These are phyloP conservation scores for Stegodyphus mimosarum DNA, from an alignment of 1,140 invertebrate genomes.

Conservation along the genomic window DNA sequence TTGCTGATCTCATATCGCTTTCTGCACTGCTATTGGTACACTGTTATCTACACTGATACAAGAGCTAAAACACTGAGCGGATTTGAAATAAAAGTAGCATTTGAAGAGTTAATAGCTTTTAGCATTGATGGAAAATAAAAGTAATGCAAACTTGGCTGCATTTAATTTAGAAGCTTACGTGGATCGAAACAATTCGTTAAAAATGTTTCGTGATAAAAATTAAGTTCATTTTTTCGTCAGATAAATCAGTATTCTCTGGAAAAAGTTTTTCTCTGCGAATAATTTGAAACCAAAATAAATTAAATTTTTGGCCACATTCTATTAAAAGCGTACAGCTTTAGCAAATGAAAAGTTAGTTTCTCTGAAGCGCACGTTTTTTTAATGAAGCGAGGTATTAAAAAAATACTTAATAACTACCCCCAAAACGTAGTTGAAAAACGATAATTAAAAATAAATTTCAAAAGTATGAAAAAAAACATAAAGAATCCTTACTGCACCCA, in stretches of 20 bases:
- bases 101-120: not conserved
- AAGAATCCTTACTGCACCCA: slow-evolving; percentile 15
- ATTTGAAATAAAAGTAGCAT: not conserved
- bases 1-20: too few species aligned
- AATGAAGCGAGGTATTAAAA: slow-evolving; percentile 28
- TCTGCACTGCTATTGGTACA: too few species aligned
- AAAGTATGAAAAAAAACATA: slow-evolving; percentile 29
- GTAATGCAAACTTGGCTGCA: not conserved
- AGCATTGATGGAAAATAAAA: not conserved
- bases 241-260: slow-evolving; percentile 39
- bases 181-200: slow-evolving; percentile 20
- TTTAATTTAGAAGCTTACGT: slow-evolving; percentile 40
- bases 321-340: slow-evolving; percentile 17
- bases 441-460: slow-evolving; percentile 60
- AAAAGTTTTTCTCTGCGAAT: slow-evolving; percentile 22
- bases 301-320: slow-evolving; percentile 47
- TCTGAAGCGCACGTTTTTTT: slow-evolving; percentile 53
- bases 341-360: slow-evolving; percentile 56
- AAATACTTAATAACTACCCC: slow-evolving; percentile 37
- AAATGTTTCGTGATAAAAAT: slow-evolving; percentile 57
- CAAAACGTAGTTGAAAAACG: slow-evolving; percentile 58
- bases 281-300: slow-evolving; percentile 57
- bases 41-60: too few species aligned
- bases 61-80: not conserved
- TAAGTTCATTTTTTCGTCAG: slow-evolving; percentile 39